phyloP scores from a whole-genome alignment of 2,888 invertebrate genomes.

The Choristoneura rosaceana region DNA sequence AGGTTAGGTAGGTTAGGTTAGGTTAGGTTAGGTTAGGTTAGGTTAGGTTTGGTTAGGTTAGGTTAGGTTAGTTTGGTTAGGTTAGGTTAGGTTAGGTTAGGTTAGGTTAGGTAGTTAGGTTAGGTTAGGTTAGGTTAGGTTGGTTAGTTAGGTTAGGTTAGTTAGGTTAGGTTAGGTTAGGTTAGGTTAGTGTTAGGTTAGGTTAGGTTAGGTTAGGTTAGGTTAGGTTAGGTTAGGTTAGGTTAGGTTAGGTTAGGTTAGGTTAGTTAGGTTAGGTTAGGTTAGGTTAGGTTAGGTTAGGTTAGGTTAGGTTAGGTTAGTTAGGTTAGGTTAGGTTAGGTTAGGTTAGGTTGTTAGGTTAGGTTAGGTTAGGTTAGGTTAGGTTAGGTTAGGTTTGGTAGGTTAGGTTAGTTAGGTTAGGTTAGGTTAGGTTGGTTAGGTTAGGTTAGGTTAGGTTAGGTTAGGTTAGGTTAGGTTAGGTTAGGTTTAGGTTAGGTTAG shows the following conservation, averaged over 20 bases:
- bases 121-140: conserved; percentile 41
- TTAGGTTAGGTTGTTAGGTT: conserved; percentile 10
- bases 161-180: conserved; percentile 36
- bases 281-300: conserved; percentile 39
- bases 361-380: too few relatives aligned
- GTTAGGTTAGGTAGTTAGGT: conserved; percentile 26
- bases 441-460: conserved; percentile 1
- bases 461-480: not conserved
- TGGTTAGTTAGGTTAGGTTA: conserved; percentile 39
- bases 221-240: conserved; percentile 33
- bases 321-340: too few relatives aligned
- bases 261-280: conserved; percentile 41
- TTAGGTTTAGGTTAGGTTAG: conserved; percentile 2
- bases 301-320: conserved; percentile 39
- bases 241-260: conserved; percentile 38
- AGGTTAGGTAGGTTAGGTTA: conserved; percentile 44
- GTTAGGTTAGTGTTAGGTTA: conserved; percentile 37
- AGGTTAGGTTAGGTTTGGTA: conserved; percentile 4
- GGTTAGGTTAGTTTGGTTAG: conserved; percentile 33
- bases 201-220: conserved; percentile 37
- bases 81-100: conserved; percentile 35
- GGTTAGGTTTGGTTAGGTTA: conserved; percentile 40
- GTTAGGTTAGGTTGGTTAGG: conserved; percentile 8
- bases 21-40: conserved; percentile 40
- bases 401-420: conserved; percentile 1